These are phyloP conservation scores for Orcinus orca DNA, from an alignment of 2,113 vertebrate genomes.

Conservation along the genomic window DNA sequence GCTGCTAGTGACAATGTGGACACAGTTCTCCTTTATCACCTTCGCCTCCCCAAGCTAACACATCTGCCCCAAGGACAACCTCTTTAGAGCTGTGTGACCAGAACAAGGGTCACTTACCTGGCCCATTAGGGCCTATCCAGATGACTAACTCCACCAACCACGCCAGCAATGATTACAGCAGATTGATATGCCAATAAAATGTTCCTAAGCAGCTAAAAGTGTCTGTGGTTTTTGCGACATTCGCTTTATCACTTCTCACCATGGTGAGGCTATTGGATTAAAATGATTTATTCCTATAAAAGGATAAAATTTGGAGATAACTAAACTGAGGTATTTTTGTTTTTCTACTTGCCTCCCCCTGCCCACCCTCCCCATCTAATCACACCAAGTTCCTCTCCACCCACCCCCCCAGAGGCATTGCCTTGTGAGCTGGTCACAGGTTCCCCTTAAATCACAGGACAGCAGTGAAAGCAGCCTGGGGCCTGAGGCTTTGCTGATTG, in stretches of 20 bases:
- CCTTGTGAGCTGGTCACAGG: neutral
- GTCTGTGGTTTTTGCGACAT: neutral
- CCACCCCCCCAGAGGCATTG: fast-evolving
- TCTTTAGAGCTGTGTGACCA: neutral
- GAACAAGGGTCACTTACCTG: neutral
- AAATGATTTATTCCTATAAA: neutral
- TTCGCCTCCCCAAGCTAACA: neutral
- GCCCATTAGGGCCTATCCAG: neutral
- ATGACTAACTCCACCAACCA: neutral
- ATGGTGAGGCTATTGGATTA: neutral
- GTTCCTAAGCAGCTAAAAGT: neutral
- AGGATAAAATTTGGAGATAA: neutral
- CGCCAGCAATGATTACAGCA: neutral
- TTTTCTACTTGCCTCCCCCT: neutral
- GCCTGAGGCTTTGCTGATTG: neutral
- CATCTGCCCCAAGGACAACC: neutral
- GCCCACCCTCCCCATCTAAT: neutral
- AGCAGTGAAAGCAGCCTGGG: neutral
- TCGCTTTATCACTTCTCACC: neutral
- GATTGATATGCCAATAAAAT: neutral
- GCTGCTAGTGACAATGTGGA: neutral
- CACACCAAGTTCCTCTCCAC: neutral
- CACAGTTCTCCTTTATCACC: neutral
- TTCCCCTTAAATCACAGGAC: neutral
- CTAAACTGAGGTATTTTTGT: neutral